phyloP scores from a whole-genome alignment of 2,113 vertebrate genomes.

The Ictalurus furcatus region DNA sequence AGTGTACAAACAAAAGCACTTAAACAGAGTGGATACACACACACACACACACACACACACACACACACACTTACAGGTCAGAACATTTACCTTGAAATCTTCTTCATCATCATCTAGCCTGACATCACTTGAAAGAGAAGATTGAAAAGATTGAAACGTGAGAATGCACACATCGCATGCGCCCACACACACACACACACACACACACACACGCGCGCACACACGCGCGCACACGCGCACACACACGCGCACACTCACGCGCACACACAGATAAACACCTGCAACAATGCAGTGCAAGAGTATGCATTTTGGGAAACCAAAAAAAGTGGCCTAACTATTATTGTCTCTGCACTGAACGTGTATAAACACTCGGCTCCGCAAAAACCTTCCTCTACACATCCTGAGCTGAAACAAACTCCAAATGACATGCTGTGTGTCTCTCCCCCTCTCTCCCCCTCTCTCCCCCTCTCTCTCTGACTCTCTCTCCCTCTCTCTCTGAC shows the following conservation, averaged over 20 bases:
- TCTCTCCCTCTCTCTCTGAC: neutral
- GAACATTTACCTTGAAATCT: constrained; percentile 58
- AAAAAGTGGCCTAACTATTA: neutral
- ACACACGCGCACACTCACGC: neutral
- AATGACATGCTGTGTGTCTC: neutral
- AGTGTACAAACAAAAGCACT: neutral
- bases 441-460: too few species aligned
- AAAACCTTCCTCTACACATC: neutral
- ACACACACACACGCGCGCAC: neutral
- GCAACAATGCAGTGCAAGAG: neutral
- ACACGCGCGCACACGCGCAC: neutral
- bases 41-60: constrained; percentile 12
- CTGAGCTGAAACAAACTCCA: neutral
- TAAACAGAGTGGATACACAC: neutral
- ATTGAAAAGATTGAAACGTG: neutral
- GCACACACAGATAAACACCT: neutral
- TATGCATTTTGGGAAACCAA: neutral
- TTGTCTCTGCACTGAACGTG: neutral
- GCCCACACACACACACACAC: neutral
- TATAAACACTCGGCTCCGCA: neutral
- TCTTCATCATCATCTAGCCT: constrained; percentile 68
- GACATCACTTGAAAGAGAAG: constrained; percentile 61
- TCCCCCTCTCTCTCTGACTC: too few species aligned
- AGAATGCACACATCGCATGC: neutral
- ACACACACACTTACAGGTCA: neutral